Base-by-base conservation (phyloP, 2,888 invertebrate genomes). In the Bembecia ichneumoniformis region DNA sequence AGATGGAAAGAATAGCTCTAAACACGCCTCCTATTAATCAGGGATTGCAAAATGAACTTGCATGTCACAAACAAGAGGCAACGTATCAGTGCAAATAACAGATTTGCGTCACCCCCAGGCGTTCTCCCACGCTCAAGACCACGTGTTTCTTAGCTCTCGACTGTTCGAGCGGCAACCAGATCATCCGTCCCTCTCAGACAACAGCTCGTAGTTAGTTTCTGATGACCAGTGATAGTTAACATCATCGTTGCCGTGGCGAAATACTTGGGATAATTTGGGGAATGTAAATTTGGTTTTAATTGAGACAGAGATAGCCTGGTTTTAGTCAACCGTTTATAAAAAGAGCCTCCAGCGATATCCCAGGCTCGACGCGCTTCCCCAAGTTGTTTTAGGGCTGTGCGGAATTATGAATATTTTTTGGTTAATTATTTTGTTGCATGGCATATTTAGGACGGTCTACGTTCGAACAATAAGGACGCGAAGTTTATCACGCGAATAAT, bases 21-120 rank as follows among this genome's bases (percentile, higher is more conserved):
- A 28, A 28, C 28, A 44, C 44, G 44, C 44, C 44, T 44, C 68
- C 74, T 48, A 28, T 48, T 59, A 59, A 58, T 65, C 58, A 59
- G 56, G 55, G 54, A 52, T 68, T 68, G 71, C 74, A 75, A 74
- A 74, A 76, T 70, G 59, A 67, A 76, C 76, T 76, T 68, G 71
- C 73, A 73, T 77, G 65, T 66, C 66, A 50, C 50, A 50, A 54
- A 52, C 47, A 45, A 66, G 55, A 44, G 40, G 40, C 40, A 40
- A 40, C n/a, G n/a, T 13, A 13, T 14, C 52, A 48, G 51, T 52
- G 53, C 52, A 50, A 47, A 56, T 52, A 52, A 54, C 46, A 50
- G 47, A 49, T 54, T 52, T 49, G 52, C 44, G 47, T 46, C 51
- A 67, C 75, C 71, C 40, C 48, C 55, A 47, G 78, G 79, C 79